A percentile compares a stretch with the other conserved stretches of the same genome.
These are phyloP conservation scores for Amblyjoppa proteus DNA, from an alignment of 2,888 invertebrate genomes.

Conservation along the genomic window DNA sequence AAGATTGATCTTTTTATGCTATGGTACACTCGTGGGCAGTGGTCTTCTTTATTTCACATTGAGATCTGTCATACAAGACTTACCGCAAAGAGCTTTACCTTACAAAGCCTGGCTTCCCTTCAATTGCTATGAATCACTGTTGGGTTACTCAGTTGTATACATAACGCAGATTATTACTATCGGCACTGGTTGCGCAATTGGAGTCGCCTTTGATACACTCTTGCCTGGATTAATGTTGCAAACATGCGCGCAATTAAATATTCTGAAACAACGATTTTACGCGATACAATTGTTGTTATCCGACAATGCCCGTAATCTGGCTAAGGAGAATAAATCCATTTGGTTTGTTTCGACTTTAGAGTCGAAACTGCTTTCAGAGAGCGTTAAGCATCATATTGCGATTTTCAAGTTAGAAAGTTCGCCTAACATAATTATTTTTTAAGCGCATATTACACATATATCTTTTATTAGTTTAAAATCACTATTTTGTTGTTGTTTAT, in stretches of 20 bases:
- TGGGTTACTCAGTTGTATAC: conserved; percentile 1
- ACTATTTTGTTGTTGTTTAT: neutral
- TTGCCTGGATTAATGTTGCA: conserved; percentile 68
- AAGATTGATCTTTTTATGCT: conserved; percentile 16
- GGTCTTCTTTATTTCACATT: neutral
- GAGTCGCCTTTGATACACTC: conserved; percentile 70
- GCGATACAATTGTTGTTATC: conserved; percentile 65
- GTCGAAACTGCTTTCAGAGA: conserved; percentile 35
- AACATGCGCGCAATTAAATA: conserved; percentile 69
- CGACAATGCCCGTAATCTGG: neutral
- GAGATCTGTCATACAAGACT: neutral
- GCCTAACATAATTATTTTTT: neutral
- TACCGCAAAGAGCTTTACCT: conserved; percentile 13
- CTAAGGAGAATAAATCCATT: neutral
- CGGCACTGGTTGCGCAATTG: conserved; percentile 44
- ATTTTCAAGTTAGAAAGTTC: conserved; percentile 61
- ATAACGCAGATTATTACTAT: neutral
- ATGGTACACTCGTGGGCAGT: neutral
- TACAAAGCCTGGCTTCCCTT: conserved; percentile 24
- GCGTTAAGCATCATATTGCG: conserved; percentile 62
- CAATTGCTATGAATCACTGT: neutral
- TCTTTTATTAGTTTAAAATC: neutral
- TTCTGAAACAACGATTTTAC: conserved; percentile 66
- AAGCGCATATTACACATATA: neutral
- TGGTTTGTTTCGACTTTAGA: conserved; percentile 5